Evolutionary conservation across 2,888 invertebrate genomes (phyloP).

Genomic region (Habroteleia sp.): DNA sequence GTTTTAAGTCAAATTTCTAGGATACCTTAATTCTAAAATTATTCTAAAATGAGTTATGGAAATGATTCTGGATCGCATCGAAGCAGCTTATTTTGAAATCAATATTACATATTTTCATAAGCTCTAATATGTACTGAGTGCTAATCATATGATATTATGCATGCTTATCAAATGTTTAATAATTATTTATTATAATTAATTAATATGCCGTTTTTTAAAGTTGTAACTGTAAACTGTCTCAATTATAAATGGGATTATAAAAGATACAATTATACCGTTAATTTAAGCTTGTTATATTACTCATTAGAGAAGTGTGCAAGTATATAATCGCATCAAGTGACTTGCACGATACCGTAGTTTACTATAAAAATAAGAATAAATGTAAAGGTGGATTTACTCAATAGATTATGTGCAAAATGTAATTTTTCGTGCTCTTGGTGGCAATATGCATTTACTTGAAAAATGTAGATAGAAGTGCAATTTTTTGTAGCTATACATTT

Average conservation of each 20-base stretch:
- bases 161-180: constrained; percentile 47
- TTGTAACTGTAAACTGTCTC: constrained; percentile 30
- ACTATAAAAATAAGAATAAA: constrained; percentile 35
- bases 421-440: constrained; percentile 51
- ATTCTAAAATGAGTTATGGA: constrained; percentile 48
- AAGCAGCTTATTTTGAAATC: constrained; percentile 66
- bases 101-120: constrained; percentile 47
- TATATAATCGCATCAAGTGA: constrained; percentile 44
- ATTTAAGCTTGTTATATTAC: constrained; percentile 46
- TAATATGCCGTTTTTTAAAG: constrained; percentile 34
- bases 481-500: constrained; percentile 43
- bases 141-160: constrained; percentile 51
- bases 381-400: constrained; percentile 46
- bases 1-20: constrained; percentile 13
- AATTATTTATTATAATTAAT: constrained; percentile 34
- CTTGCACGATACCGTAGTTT: constrained; percentile 48
- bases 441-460: constrained; percentile 45
- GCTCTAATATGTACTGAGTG: constrained; percentile 54
- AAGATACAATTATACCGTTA: constrained; percentile 11
- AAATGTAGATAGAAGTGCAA: constrained; percentile 46
- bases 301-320: constrained; percentile 42
- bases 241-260: background rate
- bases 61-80: constrained; percentile 73
- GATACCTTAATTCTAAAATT: constrained; percentile 29
- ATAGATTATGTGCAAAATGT: constrained; percentile 47